Evolutionary conservation across 2,113 vertebrate species (phyloP).

Genomic region (Eclectus roratus): DNA sequence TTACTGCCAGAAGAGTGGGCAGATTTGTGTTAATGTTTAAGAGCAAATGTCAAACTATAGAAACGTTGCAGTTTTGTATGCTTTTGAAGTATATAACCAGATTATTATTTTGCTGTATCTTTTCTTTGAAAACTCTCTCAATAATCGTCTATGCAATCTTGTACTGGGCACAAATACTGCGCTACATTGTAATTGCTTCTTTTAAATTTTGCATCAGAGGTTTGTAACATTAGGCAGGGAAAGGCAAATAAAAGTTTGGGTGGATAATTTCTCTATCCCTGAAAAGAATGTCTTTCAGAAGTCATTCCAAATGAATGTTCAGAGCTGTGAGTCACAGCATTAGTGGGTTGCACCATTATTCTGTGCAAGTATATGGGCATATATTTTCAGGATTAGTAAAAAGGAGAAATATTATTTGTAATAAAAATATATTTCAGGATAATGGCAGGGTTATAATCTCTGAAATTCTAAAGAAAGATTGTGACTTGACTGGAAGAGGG

Average conservation of each 20-base stretch:
- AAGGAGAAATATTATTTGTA: slow-evolving; percentile 2
- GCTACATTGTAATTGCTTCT: background rate
- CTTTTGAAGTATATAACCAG: background rate
- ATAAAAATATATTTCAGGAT: slow-evolving; percentile 24
- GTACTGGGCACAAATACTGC: background rate
- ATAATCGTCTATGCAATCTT: background rate
- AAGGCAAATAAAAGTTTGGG: slow-evolving; percentile 17
- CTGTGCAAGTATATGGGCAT: background rate
- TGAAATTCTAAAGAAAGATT: slow-evolving; percentile 39
- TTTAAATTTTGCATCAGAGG: background rate
- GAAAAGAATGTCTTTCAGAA: slow-evolving; percentile 10
- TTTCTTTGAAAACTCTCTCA: background rate
- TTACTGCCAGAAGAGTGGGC: background rate
- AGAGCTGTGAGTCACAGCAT: slow-evolving; percentile 2
- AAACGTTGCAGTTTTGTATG: background rate
- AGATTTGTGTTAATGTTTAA: background rate
- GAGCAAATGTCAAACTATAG: slow-evolving; percentile 20
- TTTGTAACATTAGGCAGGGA: background rate
- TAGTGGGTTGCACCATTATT: background rate
- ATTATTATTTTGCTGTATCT: background rate
- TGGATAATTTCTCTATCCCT: slow-evolving; percentile 3
- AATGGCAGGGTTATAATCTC: background rate
- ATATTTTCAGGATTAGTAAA: background rate
- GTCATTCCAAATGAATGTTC: background rate
- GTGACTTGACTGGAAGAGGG: background rate